Percentiles rank a stretch among this genome's conserved stretches.
These are phyloP conservation scores for Urophycis tenuis DNA, from an alignment of 2,797 vertebrate species.

Conservation along the genomic window DNA sequence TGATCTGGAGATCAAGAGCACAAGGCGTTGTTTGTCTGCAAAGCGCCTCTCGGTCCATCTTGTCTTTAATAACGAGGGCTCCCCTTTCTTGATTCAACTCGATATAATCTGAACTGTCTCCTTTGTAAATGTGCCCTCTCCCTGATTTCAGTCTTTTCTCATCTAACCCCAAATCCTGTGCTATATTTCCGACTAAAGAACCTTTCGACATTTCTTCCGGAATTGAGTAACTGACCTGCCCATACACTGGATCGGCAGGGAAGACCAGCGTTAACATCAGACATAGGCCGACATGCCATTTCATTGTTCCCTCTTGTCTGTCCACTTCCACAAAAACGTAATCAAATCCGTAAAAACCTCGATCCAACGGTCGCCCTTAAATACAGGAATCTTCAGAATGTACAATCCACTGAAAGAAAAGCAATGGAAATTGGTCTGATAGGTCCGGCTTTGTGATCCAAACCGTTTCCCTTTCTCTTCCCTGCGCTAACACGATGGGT, in stretches of 20 bases:
- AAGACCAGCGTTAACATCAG: conserved; percentile 40
- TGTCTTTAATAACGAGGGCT: conserved; percentile 70
- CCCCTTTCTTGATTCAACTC: conserved; percentile 46
- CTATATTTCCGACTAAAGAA: conserved; percentile 49
- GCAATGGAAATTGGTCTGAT: too few relatives aligned
- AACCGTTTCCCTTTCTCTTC: too few relatives aligned
- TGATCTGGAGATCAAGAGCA: conserved; percentile 73
- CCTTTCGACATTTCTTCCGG: conserved; percentile 77
- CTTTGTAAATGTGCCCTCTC: conserved; percentile 49
- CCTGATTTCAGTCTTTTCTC: conserved; percentile 50
- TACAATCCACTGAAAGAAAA: too few relatives aligned
- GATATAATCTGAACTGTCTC: conserved; percentile 50
- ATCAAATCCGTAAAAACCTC: conserved; percentile 3
- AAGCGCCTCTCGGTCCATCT: conserved; percentile 74
- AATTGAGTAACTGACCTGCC: conserved; percentile 76
- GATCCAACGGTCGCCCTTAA: too few relatives aligned
- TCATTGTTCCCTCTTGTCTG: conserved; percentile 33
- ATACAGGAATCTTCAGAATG: too few relatives aligned
- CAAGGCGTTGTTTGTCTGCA: conserved; percentile 73
- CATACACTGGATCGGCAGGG: conserved; percentile 36
- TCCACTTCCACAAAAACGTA: background rate
- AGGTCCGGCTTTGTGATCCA: too few relatives aligned
- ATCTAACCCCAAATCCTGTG: conserved; percentile 53
- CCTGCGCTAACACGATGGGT: too few relatives aligned
- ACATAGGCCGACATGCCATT: conserved; percentile 25